These are phyloP conservation scores for Troglohyphantes excavatus DNA, from an alignment of 2,888 invertebrate genomes.

Conservation along the genomic window DNA sequence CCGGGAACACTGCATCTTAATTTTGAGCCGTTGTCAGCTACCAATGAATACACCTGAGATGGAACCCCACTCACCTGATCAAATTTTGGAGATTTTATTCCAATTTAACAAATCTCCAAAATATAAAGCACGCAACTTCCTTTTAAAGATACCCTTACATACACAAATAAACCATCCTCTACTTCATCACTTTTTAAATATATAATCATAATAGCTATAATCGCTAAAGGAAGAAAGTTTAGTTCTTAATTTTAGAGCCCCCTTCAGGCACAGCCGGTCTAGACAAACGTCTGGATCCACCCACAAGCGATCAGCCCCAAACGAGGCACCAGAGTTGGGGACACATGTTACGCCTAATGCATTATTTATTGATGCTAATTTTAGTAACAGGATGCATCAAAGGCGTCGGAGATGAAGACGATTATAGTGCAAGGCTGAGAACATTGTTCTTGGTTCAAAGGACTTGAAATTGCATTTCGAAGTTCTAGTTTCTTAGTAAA, in stretches of 20 bases:
- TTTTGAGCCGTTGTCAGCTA: no score
- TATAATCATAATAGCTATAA: neutral
- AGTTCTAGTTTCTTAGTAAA: neutral
- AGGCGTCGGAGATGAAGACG: neutral
- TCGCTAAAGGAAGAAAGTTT: neutral
- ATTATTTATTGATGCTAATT: slow-evolving; percentile 31
- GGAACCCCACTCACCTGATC: no score
- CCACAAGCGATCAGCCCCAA: slow-evolving; percentile 7
- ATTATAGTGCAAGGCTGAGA: neutral
- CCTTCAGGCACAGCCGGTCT: neutral
- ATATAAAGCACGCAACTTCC: neutral
- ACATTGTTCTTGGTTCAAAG: neutral
- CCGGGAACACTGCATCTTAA: no score
- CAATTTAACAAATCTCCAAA: neutral
- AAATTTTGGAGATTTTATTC: no score
- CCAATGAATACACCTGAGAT: no score
- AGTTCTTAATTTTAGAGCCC: slow-evolving; percentile 1
- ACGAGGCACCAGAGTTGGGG: neutral
- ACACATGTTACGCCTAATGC: slow-evolving; percentile 28
- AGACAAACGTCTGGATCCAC: neutral
- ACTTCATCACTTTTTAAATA: no score
- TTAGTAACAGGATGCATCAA: neutral
- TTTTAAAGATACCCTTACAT: no score
- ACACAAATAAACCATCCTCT: no score
- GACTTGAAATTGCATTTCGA: neutral